A percentile compares a stretch with the other conserved stretches of the same genome.
These are phyloP conservation scores for Caenorhabditis uteleia DNA, from an alignment of 2,888 invertebrate genomes.

Conservation along the genomic window DNA sequence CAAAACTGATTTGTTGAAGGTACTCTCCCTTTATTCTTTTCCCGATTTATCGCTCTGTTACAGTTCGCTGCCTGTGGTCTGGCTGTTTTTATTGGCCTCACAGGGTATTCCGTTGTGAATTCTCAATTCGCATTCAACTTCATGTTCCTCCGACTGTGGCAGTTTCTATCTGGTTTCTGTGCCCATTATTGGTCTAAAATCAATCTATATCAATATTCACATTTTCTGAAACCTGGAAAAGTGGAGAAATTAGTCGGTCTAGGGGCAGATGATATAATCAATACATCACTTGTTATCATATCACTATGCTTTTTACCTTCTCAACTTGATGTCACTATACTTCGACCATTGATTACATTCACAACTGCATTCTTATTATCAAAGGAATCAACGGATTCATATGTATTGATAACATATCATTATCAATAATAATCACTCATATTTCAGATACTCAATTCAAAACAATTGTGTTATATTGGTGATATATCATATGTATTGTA, in stretches of 20 bases:
- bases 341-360: constrained; percentile 13
- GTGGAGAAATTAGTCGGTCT: too few relatives aligned
- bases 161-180: constrained; percentile 30
- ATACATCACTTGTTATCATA: constrained; percentile 1
- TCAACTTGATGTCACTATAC: constrained; percentile 2
- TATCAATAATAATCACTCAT: too few relatives aligned
- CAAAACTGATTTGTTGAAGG: neutral
- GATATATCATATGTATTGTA: constrained; percentile 16
- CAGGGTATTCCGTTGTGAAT: constrained; percentile 5
- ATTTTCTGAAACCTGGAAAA: neutral
- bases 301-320: constrained; percentile 8
- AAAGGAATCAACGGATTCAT: constrained; percentile 1
- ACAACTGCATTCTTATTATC: constrained; percentile 10
- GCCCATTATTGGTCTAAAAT: constrained; percentile 21
- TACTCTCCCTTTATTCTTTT: neutral
- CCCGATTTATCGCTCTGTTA: too few relatives aligned
- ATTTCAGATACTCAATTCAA: constrained; percentile 10
- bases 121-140: constrained; percentile 28
- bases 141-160: constrained; percentile 34
- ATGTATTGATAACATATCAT: too few relatives aligned
- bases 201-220: constrained; percentile 11
- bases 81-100: constrained; percentile 3
- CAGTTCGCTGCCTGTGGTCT: constrained; percentile 3
- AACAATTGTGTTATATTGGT: constrained; percentile 2
- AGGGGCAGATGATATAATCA: constrained; percentile 4